Percentiles rank a stretch among this genome's conserved stretches.
Evolutionary conservation across 1,140 invertebrate species (phyloP).

Genomic region (Brachionus manjavacas): DNA sequence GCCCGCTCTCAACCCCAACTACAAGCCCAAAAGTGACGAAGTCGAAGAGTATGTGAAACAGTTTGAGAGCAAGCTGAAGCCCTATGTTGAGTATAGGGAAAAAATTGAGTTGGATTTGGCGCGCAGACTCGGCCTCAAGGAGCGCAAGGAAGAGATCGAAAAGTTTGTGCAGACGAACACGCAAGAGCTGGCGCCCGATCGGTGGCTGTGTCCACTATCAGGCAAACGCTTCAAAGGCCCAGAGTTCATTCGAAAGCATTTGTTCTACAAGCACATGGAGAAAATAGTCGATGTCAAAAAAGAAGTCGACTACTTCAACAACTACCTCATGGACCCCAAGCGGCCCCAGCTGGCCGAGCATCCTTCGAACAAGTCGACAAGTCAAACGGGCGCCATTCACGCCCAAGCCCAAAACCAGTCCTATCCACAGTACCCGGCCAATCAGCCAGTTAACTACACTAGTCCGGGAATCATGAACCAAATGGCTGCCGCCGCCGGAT

Average conservation of each 20-base stretch:
- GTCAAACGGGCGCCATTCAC: not conserved
- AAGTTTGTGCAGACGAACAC: constrained; percentile 58
- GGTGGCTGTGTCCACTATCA: constrained; percentile 95
- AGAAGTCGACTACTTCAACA: constrained; percentile 94
- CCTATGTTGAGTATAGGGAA: constrained; percentile 21
- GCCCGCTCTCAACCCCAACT: not conserved
- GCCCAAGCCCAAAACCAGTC: not conserved
- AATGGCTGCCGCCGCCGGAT: not conserved
- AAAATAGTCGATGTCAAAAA: constrained; percentile 93
- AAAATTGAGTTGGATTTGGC: not conserved
- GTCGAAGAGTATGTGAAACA: not conserved
- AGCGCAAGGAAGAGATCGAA: constrained; percentile 29
- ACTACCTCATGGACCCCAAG: constrained; percentile 89
- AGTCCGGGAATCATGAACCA: constrained; percentile 2
- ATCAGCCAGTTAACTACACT: constrained; percentile 2
- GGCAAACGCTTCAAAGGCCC: constrained; percentile 99
- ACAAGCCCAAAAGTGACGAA: not conserved
- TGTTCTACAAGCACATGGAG: constrained; percentile 92
- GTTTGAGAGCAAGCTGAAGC: constrained; percentile 19
- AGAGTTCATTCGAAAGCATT: constrained; percentile 96
- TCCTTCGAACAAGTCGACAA: constrained; percentile 62
- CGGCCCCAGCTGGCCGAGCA: constrained; percentile 85
- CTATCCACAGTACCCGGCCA: not conserved
- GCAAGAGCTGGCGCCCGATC: constrained; percentile 90
- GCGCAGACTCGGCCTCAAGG: constrained; percentile 20